phyloP scores from a whole-genome alignment of 2,797 vertebrate genomes.

The Poeciliopsis turneri region DNA sequence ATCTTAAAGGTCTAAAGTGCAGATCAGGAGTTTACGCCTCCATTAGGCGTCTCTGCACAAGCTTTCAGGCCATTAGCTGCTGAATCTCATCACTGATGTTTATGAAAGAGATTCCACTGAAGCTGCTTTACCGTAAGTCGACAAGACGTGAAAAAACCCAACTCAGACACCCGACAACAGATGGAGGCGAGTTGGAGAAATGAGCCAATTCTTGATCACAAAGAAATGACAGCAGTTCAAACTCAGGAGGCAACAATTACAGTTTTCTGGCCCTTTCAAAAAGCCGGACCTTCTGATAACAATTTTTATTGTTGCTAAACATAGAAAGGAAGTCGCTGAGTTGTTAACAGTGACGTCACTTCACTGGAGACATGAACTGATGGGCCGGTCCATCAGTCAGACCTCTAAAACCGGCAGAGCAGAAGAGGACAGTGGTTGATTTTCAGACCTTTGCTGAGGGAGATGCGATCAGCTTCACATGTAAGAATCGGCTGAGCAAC shows the following conservation, averaged over 20 bases:
- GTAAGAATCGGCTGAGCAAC: too few species aligned
- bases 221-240: constrained; percentile 27
- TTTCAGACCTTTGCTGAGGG: too few species aligned
- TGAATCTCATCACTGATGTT: constrained; percentile 21
- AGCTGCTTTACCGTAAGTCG: constrained; percentile 8
- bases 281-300: too few species aligned
- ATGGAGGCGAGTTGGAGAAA: not conserved
- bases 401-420: too few species aligned
- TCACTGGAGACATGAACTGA: too few species aligned
- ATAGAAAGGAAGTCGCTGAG: too few species aligned
- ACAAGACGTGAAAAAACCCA: not conserved
- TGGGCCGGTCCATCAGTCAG: too few species aligned
- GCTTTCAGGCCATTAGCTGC: constrained; percentile 36
- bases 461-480: too few species aligned
- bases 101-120: constrained; percentile 23
- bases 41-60: constrained; percentile 22
- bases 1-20: not conserved
- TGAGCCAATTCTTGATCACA: not conserved
- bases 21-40: constrained; percentile 3
- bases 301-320: too few species aligned
- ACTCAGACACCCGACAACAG: not conserved
- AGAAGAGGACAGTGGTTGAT: too few species aligned
- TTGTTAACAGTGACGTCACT: too few species aligned
- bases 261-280: too few species aligned
- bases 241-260: constrained; percentile 4